Percentiles rank a stretch among this genome's conserved stretches.
Evolutionary conservation across 2,888 invertebrate species (phyloP).

Genomic region (Macrosoma leucophasiata): DNA sequence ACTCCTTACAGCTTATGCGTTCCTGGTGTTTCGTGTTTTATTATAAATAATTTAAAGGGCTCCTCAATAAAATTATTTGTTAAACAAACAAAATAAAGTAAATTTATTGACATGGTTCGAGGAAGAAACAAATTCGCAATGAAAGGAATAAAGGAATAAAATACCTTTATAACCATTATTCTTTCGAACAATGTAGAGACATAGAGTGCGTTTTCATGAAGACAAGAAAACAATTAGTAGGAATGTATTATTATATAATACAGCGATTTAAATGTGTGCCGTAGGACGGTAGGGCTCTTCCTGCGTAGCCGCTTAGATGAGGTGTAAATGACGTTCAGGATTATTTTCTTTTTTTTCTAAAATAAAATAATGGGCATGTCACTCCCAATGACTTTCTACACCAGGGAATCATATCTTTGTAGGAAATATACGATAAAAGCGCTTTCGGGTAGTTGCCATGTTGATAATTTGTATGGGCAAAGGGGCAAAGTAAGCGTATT

Average conservation of each 20-base stretch:
- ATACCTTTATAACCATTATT: too few relatives aligned
- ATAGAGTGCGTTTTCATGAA: too few relatives aligned
- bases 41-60: constrained; percentile 77
- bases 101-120: constrained; percentile 6
- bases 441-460: too few relatives aligned
- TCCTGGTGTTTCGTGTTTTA: constrained; percentile 72
- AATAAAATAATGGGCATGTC: constrained; percentile 75
- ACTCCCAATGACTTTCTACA: constrained; percentile 76
- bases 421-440: constrained; percentile 24
- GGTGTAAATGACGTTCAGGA: constrained; percentile 66
- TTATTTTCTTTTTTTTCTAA: constrained; percentile 46
- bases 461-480: too few relatives aligned
- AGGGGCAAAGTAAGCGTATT: too few relatives aligned
- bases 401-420: constrained; percentile 52
- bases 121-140: constrained; percentile 7
- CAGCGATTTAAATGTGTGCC: too few relatives aligned
- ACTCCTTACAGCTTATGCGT: constrained; percentile 52
- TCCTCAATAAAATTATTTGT: constrained; percentile 47
- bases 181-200: too few relatives aligned
- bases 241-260: too few relatives aligned
- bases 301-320: too few relatives aligned
- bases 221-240: too few relatives aligned
- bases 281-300: too few relatives aligned
- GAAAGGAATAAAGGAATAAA: not conserved
- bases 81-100: constrained; percentile 37